Evolutionary conservation across 2,113 vertebrate genomes (phyloP), one percentile per base, ranked within the genome.

Genomic region (Seriola dumerili): DNA sequence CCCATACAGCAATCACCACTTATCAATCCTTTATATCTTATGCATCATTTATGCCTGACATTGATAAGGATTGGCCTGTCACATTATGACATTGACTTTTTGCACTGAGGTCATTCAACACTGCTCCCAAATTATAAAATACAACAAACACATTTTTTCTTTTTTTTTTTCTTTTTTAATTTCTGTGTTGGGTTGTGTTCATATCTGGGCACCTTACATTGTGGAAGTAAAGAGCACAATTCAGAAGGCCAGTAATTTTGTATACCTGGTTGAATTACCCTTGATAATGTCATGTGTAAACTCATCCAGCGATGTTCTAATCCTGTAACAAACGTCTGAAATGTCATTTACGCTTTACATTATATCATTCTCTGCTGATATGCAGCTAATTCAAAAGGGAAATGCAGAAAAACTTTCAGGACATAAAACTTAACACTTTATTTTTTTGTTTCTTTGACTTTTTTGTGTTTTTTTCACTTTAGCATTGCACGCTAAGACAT

Each of bases 401-500:
- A 42, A 8, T 12, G 52, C 40, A 82, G 46, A 85, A 40, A 54
- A 0, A 58, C 46, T 84, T 75, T 61, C n/a, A 82, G 54, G 44
- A 67, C 0, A 52, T 32, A 46, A 74, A 73, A 64, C 38, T 29
- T 1, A 46, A 58, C 36, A 32, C 2, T 62, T 69, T 4, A 1
- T 82, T 11, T 59, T 46, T 46, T 42, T 52, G 4, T 78, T 32
- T 64, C 19, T 66, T 38, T 72, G 5, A 11, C 5, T 25, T 5
- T 66, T 52, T 52, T 66, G 13, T 44, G 0, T 64, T 80, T 78
- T 84, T 70, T 52, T 32, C 13, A 42, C 23, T 71, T 88, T n/a
- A 59, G 68, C 72, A 79, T 78, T 85, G 58, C 77, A 90, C 81
- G 89, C 54, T 88, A 94, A 93, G 93, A 93, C 93, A 94, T 85